Evolutionary conservation across 2,888 invertebrate species (phyloP).

Genomic region (Heliconius sara): DNA sequence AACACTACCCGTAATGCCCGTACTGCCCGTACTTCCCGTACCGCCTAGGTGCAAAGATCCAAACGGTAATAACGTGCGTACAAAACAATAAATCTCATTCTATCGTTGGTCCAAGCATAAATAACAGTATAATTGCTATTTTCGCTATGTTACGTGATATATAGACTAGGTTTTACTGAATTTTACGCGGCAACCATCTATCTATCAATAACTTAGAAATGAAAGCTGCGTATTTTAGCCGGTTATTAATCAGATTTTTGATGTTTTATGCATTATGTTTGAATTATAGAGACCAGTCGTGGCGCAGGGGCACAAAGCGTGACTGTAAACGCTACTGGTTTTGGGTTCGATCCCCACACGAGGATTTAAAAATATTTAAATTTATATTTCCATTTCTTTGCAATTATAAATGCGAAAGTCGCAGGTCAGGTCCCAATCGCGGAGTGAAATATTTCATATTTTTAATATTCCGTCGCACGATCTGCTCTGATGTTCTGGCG

Average conservation of each 20-base stretch:
- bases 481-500: too few relatives aligned
- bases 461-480: too few relatives aligned
- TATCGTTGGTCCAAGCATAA: constrained; percentile 69
- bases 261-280: neutral
- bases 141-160: constrained; percentile 67
- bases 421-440: too few relatives aligned
- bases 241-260: constrained; percentile 1
- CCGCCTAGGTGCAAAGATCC: constrained; percentile 21
- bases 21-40: too few relatives aligned
- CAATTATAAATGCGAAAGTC: too few relatives aligned
- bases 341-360: too few relatives aligned
- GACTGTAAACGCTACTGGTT: too few relatives aligned
- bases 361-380: too few relatives aligned
- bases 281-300: neutral
- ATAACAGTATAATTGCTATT: constrained; percentile 77
- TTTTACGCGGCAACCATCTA: constrained; percentile 56
- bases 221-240: constrained; percentile 9
- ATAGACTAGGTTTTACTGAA: constrained; percentile 68
- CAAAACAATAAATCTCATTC: constrained; percentile 62
- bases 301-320: too few relatives aligned
- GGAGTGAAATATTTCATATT: too few relatives aligned
- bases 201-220: constrained; percentile 27
- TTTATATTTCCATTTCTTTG: too few relatives aligned
- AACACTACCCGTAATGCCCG: too few relatives aligned
- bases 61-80: constrained; percentile 51